phyloP scores from a whole-genome alignment of 1,140 invertebrate genomes.

The Dreissena rostriformis region DNA sequence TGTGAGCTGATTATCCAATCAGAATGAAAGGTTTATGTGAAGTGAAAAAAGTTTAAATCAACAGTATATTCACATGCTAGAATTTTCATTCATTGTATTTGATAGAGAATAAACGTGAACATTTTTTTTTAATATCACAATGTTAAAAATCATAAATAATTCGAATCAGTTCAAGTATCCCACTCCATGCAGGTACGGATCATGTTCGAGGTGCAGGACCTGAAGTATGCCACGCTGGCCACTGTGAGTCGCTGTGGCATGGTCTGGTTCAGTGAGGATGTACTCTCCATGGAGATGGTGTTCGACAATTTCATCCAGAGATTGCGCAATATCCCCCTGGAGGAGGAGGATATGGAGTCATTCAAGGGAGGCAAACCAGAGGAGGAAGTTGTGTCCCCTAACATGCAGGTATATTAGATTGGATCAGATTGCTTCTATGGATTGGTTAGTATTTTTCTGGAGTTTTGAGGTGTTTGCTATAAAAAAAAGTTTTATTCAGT shows the following conservation, averaged over 20 bases:
- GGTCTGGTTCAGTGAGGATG: constrained; percentile 84
- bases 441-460: too few relatives aligned
- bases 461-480: too few relatives aligned
- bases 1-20: too few relatives aligned
- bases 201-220: constrained; percentile 99
- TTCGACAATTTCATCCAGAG: constrained; percentile 97
- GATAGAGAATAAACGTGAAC: too few relatives aligned
- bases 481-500: too few relatives aligned
- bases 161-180: too few relatives aligned
- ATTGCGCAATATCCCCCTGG: constrained; percentile 93
- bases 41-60: too few relatives aligned
- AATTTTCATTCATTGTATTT: too few relatives aligned
- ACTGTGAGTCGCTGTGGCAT: constrained; percentile 99
- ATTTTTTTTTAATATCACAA: too few relatives aligned
- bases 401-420: constrained; percentile 71
- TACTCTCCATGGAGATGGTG: constrained; percentile 99
- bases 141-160: too few relatives aligned
- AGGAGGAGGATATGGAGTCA: constrained; percentile 89
- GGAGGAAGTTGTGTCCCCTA: constrained; percentile 79
- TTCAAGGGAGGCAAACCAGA: constrained; percentile 52
- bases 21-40: too few relatives aligned
- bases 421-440: background rate
- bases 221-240: constrained; percentile 98
- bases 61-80: too few relatives aligned
- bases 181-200: constrained; percentile 85